These are phyloP conservation scores for Cheilosia soror DNA, from an alignment of 2,888 invertebrate species.

Conservation along the genomic window DNA sequence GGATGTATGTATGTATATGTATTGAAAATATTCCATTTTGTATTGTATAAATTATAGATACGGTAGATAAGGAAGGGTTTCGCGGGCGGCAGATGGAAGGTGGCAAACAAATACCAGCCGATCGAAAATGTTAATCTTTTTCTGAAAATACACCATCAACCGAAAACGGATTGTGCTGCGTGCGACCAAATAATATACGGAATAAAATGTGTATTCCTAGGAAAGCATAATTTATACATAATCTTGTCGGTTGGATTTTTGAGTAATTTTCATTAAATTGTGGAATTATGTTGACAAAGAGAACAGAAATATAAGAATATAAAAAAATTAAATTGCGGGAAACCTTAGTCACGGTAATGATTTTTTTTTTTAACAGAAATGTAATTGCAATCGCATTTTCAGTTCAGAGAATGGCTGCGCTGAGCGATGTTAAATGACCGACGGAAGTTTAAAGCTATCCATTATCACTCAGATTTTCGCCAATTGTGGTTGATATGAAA, in stretches of 20 bases:
- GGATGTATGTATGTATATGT: not conserved
- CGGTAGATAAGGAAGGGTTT: not conserved
- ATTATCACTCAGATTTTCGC: too few species aligned
- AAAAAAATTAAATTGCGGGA: not conserved
- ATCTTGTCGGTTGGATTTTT: not conserved
- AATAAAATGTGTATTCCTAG: not conserved
- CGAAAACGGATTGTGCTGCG: constrained; percentile 7
- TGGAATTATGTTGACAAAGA: constrained; percentile 23
- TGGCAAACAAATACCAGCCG: not conserved
- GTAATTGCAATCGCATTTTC: too few species aligned
- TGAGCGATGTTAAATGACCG: too few species aligned
- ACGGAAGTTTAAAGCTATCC: too few species aligned
- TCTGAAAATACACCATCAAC: constrained; percentile 41
- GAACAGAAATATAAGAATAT: not conserved
- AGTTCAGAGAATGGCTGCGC: too few species aligned
- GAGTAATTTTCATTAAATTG: constrained; percentile 46
- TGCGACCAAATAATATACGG: constrained; percentile 1
- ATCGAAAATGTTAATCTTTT: constrained; percentile 48
- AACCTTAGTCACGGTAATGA: not conserved
- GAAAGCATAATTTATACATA: not conserved
- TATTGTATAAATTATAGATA: constrained; percentile 29
- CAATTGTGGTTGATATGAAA: too few species aligned
- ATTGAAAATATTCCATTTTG: constrained; percentile 23
- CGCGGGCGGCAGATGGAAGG: not conserved
- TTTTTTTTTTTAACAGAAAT: too few species aligned